Percentiles rank a stretch among this genome's conserved stretches.
These are phyloP conservation scores for Smutsia temminckii DNA, from an alignment of 2,797 vertebrate genomes.

Conservation along the genomic window DNA sequence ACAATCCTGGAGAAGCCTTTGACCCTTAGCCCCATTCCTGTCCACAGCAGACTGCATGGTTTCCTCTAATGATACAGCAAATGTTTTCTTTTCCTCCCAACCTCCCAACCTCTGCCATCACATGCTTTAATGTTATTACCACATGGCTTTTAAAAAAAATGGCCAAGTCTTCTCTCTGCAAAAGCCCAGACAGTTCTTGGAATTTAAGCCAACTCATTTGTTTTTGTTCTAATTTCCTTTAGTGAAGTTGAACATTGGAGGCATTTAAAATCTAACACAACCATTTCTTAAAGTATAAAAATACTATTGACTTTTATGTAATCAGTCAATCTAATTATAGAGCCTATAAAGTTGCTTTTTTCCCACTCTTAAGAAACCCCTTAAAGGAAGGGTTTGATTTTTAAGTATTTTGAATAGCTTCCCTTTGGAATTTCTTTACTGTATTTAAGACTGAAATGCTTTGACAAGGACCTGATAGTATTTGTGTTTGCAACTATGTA, in stretches of 20 bases:
- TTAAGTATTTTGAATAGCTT: constrained; percentile 38
- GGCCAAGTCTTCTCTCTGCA: constrained; percentile 27
- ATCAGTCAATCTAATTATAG: constrained; percentile 68
- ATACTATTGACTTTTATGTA: constrained; percentile 64
- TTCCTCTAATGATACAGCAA: constrained; percentile 53
- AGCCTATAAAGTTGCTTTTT: constrained; percentile 47
- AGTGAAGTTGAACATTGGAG: constrained; percentile 35
- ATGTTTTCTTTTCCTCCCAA: constrained; percentile 69
- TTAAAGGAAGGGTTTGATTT: constrained; percentile 45
- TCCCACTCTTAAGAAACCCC: constrained; percentile 3
- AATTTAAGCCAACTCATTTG: constrained; percentile 69
- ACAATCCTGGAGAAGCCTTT: constrained; percentile 53
- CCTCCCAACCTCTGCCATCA: background rate
- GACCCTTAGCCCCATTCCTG: constrained; percentile 60
- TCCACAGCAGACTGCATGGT: constrained; percentile 47
- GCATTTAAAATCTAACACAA: constrained; percentile 52
- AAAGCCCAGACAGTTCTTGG: constrained; percentile 35
- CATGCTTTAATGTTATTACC: constrained; percentile 69
- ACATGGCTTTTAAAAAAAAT: constrained; percentile 71
- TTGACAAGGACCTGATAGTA: constrained; percentile 53
- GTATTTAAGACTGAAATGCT: constrained; percentile 58
- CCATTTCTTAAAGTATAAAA: constrained; percentile 59
- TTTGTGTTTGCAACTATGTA: constrained; percentile 35
- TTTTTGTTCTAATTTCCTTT: constrained; percentile 33
- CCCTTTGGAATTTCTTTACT: constrained; percentile 62